These are phyloP conservation scores for Gymnosoma rotundatum DNA, from an alignment of 2,888 invertebrate genomes.

Conservation along the genomic window DNA sequence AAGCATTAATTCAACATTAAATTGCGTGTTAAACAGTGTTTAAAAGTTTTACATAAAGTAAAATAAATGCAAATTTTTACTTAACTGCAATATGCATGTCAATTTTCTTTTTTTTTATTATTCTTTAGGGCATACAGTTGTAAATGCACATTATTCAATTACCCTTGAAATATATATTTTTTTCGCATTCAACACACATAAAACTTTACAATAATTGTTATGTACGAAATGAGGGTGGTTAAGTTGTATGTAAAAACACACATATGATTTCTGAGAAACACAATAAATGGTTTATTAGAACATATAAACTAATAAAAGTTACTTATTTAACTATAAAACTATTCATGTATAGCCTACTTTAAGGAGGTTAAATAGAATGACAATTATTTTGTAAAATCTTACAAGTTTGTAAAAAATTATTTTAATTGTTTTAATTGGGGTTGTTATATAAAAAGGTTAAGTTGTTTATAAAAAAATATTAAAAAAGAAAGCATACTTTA, in stretches of 20 bases:
- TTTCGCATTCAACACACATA: not conserved
- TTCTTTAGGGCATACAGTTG: slow-evolving; percentile 40
- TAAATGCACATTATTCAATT: slow-evolving; percentile 30
- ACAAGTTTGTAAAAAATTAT: slow-evolving; percentile 11
- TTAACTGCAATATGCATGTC: slow-evolving; percentile 29
- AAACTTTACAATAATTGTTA: slow-evolving; percentile 28
- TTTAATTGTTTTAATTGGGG: not conserved
- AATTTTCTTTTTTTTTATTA: not conserved
- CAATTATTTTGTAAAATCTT: slow-evolving; percentile 6
- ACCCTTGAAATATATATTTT: slow-evolving; percentile 41
- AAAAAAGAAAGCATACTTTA: no score
- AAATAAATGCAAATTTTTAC: slow-evolving; percentile 41
- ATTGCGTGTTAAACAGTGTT: slow-evolving; percentile 44
- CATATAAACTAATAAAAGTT: slow-evolving; percentile 8
- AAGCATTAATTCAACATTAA: not conserved
- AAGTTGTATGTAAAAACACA: slow-evolving; percentile 16
- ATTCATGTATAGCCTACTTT: slow-evolving; percentile 33
- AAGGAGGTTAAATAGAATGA: slow-evolving; percentile 8
- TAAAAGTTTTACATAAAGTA: slow-evolving; percentile 26
- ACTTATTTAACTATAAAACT: slow-evolving; percentile 2
- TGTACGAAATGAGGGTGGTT: slow-evolving; percentile 29
- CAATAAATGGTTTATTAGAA: slow-evolving; percentile 12
- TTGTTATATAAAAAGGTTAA: no score
- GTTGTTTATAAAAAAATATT: no score
- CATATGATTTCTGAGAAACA: slow-evolving; percentile 24